phyloP scores from a whole-genome alignment of 2,113 vertebrate species.

The Cryptoleucopteryx plumbea region DNA sequence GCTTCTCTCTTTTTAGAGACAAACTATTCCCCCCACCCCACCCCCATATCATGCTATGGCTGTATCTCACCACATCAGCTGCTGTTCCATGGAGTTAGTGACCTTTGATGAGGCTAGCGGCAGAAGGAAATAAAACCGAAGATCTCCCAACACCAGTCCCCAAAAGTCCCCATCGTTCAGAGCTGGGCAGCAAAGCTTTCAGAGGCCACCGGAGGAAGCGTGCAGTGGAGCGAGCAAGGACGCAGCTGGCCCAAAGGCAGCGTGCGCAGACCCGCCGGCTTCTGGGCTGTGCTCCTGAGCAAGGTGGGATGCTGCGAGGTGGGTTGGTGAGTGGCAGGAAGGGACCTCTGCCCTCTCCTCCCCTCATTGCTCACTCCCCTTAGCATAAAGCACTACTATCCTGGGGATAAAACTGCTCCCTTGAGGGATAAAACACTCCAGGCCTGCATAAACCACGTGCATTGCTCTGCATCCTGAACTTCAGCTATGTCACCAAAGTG shows the following conservation, averaged over 20 bases:
- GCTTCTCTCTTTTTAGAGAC: background rate
- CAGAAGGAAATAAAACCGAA: background rate
- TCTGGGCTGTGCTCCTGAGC: background rate
- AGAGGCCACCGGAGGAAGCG: accelerated
- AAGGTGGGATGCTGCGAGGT: background rate
- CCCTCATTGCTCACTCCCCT: background rate
- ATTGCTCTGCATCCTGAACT: background rate
- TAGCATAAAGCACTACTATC: background rate
- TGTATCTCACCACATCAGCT: background rate
- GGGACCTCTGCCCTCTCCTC: background rate
- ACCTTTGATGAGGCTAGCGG: background rate
- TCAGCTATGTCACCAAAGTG: background rate
- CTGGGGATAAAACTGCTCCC: background rate
- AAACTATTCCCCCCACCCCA: background rate
- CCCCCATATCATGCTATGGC: accelerated
- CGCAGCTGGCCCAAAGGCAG: too few species aligned
- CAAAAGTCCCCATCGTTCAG: too few species aligned
- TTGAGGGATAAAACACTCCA: background rate
- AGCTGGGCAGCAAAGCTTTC: background rate
- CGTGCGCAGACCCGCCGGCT: background rate
- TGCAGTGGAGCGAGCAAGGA: accelerated
- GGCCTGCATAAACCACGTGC: too few species aligned
- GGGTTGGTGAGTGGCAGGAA: background rate
- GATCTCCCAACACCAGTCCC: background rate
- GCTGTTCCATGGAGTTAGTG: too few species aligned